Evolutionary conservation across 2,888 invertebrate genomes (phyloP).

Genomic region (Rotaria socialis): DNA sequence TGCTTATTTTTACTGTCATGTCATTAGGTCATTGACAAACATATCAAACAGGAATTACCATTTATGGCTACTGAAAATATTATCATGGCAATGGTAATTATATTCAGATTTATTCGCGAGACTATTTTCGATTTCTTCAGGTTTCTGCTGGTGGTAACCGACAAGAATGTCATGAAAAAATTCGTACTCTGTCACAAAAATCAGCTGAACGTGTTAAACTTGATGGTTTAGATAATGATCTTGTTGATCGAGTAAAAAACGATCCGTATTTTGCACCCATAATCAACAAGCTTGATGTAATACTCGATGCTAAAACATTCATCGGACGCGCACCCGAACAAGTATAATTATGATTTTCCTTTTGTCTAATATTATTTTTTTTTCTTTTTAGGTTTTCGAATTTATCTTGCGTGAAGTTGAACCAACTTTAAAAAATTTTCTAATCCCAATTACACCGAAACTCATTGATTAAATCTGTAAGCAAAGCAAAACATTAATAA

Average conservation of each 20-base stretch:
- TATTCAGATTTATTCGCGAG: neutral
- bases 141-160: conserved; percentile 75
- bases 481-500: neutral
- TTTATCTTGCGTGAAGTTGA: conserved; percentile 31
- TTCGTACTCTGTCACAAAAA: conserved; percentile 82
- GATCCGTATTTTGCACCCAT: conserved; percentile 80
- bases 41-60: conserved; percentile 81
- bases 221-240: conserved; percentile 80
- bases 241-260: conserved; percentile 74
- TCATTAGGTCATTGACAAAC: conserved; percentile 67
- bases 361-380: neutral
- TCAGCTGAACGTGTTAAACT: conserved; percentile 82
- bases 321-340: conserved; percentile 83
- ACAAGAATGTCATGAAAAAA: conserved; percentile 91
- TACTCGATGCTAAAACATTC: conserved; percentile 79
- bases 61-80: conserved; percentile 97
- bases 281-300: conserved; percentile 66
- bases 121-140: neutral
- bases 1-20: neutral
- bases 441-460: neutral
- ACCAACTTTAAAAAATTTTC: conserved; percentile 27
- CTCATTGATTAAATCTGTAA: neutral
- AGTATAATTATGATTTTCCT: conserved; percentile 54
- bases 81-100: conserved; percentile 94
- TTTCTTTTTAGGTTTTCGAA: conserved; percentile 3